A percentile compares a stretch with the other conserved stretches of the same genome.
phyloP scores from a whole-genome alignment of 2,113 vertebrate species.

The Petroica traversi region DNA sequence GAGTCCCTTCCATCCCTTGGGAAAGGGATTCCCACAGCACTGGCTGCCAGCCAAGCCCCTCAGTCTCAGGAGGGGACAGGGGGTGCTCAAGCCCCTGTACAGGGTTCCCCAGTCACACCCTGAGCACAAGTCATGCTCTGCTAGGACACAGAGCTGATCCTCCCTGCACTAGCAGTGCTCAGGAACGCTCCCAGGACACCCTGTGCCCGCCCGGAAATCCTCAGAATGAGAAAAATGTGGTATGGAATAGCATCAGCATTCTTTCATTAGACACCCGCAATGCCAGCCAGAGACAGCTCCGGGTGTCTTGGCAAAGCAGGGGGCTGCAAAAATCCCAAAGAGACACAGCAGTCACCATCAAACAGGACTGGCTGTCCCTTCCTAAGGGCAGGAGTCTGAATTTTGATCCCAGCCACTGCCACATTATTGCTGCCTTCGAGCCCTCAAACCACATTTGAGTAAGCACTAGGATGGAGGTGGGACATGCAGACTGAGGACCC shows the following conservation, averaged over 20 bases:
- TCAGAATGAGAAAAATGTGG: conserved; percentile 62
- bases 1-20: neutral
- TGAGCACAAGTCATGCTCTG: neutral
- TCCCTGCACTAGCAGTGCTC: fast-evolving
- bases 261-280: neutral
- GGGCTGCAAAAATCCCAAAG: neutral
- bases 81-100: neutral
- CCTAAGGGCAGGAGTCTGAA: neutral
- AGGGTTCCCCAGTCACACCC: neutral
- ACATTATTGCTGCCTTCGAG: fast-evolving
- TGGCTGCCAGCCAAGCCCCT: neutral
- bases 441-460: neutral
- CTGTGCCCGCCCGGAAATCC: neutral
- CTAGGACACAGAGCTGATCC: neutral
- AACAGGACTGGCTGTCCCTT: neutral
- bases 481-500: neutral
- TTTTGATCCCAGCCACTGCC: neutral
- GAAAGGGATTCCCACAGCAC: neutral
- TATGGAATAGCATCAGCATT: neutral
- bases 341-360: neutral
- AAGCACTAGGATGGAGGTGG: neutral
- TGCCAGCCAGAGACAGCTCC: neutral
- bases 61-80: neutral
- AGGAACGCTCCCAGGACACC: neutral
- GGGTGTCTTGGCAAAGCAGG: neutral